phyloP scores from a whole-genome alignment of 2,113 vertebrate genomes.

The Scomber scombrus region DNA sequence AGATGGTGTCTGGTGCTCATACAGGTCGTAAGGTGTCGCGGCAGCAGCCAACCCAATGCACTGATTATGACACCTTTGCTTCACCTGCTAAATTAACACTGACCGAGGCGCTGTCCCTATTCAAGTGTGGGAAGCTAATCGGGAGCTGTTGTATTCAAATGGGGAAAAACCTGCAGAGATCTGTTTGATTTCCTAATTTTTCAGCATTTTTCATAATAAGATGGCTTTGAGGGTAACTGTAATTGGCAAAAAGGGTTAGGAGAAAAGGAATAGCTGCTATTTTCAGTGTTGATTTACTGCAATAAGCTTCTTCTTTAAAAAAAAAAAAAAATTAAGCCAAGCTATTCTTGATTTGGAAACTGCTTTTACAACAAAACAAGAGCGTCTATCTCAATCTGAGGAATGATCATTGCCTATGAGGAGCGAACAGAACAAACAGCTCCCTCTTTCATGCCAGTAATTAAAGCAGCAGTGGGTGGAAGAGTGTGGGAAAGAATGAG shows the following conservation, averaged over 20 bases:
- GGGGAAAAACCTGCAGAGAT: constrained; percentile 10
- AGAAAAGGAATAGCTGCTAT: constrained; percentile 60
- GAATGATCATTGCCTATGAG: constrained; percentile 57
- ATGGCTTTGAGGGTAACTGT: constrained; percentile 45
- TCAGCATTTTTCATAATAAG: constrained; percentile 34
- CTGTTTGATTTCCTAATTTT: constrained; percentile 29
- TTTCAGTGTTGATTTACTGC: constrained; percentile 62
- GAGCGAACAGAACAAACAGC: constrained; percentile 67
- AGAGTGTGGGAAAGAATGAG: constrained; percentile 38
- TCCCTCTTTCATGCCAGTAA: constrained; percentile 68
- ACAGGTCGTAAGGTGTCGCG: constrained; percentile 34
- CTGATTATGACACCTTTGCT: constrained; percentile 24
- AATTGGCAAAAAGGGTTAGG: constrained; percentile 52
- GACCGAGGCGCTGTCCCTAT: too few species aligned
- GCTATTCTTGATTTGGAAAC: constrained; percentile 64
- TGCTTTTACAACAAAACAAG: constrained; percentile 72
- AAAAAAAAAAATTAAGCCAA: constrained; percentile 25
- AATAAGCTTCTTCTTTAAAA: constrained; percentile 41
- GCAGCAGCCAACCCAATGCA: not conserved
- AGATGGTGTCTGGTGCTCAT: constrained; percentile 34
- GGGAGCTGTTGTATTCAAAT: constrained; percentile 6
- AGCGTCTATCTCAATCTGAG: constrained; percentile 63
- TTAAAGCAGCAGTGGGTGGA: constrained; percentile 68
- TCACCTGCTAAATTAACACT: constrained; percentile 12
- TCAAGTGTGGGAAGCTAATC: not conserved